Evolutionary conservation across 2,797 vertebrate genomes (phyloP).

Genomic region (Anas acuta): DNA sequence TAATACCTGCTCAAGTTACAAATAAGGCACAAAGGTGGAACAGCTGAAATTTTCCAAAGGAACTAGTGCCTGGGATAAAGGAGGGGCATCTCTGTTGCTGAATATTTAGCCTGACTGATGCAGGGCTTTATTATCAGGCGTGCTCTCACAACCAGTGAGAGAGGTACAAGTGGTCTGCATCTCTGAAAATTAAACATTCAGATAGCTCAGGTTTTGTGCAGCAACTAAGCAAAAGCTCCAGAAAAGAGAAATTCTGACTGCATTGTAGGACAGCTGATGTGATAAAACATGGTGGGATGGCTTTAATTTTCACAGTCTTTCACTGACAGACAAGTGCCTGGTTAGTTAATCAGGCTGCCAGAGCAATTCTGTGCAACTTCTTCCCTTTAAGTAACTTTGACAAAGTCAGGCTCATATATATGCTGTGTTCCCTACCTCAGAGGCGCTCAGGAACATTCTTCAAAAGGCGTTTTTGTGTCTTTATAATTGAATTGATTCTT

Average conservation of each 20-base stretch:
- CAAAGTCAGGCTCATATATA: conserved; percentile 41
- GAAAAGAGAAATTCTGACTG: background rate
- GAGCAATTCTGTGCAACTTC: conserved; percentile 11
- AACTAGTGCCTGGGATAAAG: background rate
- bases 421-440: conserved; percentile 8
- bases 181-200: background rate
- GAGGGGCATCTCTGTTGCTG: background rate
- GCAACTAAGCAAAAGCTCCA: background rate
- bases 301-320: conserved; percentile 15
- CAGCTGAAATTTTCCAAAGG: background rate
- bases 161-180: background rate
- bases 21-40: background rate
- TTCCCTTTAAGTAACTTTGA: conserved; percentile 30
- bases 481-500: conserved; percentile 81
- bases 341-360: background rate
- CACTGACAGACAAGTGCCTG: background rate
- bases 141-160: background rate
- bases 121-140: background rate
- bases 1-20: background rate
- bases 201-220: background rate
- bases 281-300: background rate
- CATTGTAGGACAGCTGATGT: background rate
- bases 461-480: conserved; percentile 75
- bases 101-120: background rate
- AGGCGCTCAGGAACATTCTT: conserved; percentile 34